These are phyloP conservation scores for Antrozous pallidus DNA, from an alignment of 2,797 vertebrate genomes.

Conservation along the genomic window DNA sequence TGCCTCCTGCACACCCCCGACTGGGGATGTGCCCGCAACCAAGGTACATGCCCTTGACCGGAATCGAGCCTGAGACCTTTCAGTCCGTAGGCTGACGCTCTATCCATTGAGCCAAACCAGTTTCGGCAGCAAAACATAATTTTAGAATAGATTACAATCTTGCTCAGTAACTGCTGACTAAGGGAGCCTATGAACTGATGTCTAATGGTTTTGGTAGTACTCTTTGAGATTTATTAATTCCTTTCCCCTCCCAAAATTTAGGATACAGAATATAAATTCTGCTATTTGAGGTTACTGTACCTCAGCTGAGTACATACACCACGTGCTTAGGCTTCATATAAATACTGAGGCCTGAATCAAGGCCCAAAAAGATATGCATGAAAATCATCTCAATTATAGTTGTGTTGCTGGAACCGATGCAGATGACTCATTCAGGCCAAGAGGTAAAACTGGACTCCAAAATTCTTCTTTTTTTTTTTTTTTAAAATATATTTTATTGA, in stretches of 20 bases:
- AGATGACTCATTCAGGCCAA: background rate
- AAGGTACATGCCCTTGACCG: too few relatives aligned
- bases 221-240: conserved; percentile 31
- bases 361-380: background rate
- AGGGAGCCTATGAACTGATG: conserved; percentile 6
- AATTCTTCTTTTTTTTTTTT: too few relatives aligned
- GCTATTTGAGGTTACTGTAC: conserved; percentile 16
- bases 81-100: too few relatives aligned
- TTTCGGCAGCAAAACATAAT: too few relatives aligned
- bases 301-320: background rate
- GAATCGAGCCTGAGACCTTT: too few relatives aligned
- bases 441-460: background rate
- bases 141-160: conserved; percentile 35
- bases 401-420: background rate
- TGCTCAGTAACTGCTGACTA: background rate
- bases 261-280: conserved; percentile 15
- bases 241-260: conserved; percentile 20
- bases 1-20: too few relatives aligned
- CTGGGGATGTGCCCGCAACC: too few relatives aligned
- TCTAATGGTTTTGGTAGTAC: conserved; percentile 4
- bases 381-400: background rate
- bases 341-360: conserved; percentile 14
- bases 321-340: conserved; percentile 19
- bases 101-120: too few relatives aligned
- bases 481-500: too few relatives aligned